Evolutionary conservation across 1,140 invertebrate species (phyloP).

Genomic region (Drosophila navojoa): DNA sequence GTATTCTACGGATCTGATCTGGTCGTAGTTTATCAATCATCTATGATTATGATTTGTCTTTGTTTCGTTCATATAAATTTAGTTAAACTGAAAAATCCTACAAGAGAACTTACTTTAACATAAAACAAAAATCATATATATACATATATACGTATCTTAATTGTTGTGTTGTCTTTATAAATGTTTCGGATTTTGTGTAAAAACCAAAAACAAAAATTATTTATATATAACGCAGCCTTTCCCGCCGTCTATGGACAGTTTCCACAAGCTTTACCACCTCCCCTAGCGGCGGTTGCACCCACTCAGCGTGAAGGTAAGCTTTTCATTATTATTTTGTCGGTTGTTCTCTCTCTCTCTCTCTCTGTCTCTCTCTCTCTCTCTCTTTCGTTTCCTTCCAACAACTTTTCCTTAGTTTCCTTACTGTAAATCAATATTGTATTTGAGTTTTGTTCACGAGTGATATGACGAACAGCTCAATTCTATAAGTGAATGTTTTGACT

Average conservation of each 20-base stretch:
- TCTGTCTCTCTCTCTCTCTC: not conserved
- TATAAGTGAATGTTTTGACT: slow-evolving; percentile 33
- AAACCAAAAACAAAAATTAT: slow-evolving; percentile 84
- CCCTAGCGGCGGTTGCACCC: slow-evolving; percentile 94
- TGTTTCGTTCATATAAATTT: slow-evolving; percentile 34
- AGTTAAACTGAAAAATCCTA: slow-evolving; percentile 28
- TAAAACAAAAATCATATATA: slow-evolving; percentile 13
- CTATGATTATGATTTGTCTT: slow-evolving; percentile 11
- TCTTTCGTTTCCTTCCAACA: slow-evolving; percentile 9
- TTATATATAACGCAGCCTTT: slow-evolving; percentile 94
- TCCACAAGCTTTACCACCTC: slow-evolving; percentile 96
- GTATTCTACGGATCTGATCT: not conserved
- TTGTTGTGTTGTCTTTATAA: slow-evolving; percentile 83
- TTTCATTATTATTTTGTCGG: slow-evolving; percentile 69
- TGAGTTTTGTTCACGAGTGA: slow-evolving; percentile 50
- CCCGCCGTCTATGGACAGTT: slow-evolving; percentile 97
- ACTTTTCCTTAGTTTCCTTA: slow-evolving; percentile 38
- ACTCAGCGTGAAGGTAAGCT: slow-evolving; percentile 97
- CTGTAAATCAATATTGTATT: slow-evolving; percentile 55
- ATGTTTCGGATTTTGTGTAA: slow-evolving; percentile 84
- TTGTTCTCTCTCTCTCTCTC: slow-evolving; percentile 16
- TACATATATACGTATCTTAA: slow-evolving; percentile 66
- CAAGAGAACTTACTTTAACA: slow-evolving; percentile 36
- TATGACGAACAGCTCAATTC: slow-evolving; percentile 22
- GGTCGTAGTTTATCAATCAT: not conserved